Base-by-base conservation (phyloP, 1,140 invertebrate species). In the Drosophila baimaii region DNA sequence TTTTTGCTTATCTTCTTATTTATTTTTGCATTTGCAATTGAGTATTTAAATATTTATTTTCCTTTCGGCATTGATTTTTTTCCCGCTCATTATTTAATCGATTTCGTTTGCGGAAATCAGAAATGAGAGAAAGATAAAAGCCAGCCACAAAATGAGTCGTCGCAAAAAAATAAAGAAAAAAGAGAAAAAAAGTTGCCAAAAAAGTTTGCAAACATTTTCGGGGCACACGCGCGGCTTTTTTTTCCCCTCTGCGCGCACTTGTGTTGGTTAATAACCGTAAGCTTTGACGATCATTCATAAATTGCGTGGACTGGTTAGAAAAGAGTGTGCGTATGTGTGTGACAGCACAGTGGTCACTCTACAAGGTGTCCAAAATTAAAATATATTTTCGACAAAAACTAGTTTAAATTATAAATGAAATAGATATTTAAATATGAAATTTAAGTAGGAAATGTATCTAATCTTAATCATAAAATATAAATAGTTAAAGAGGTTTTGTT, bases 231-330 rank as follows among this genome's bases (percentile, higher is more conserved):
- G 73, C 74, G 39, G 19, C 13, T 39, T 21, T 31, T 19, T 52
- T 33, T 62, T 13, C 6, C 15, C 15, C 15, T 35, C 15, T 12
- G 33, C 35, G 13, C 44, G 75, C 74, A 43, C 79, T 79, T 85
- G 79, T 86, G 39, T 88, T 79, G 66, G 83, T 88, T 88, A 80
- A 89, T 77, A 77, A 81, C 79, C 83, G 58, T 83, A 79, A 77
- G 80, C 83, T 77, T 70, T 63, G 72, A 39, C 72, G 84, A 88
- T 88, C 83, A 89, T 88, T 88, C 84, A 88, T 88, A 88, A 88
- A 88, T 77, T 88, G 80, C 68, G 63, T 89, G 83, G 74, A 86
- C 75, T 88, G 70, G 62, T 80, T 56, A 57, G 64, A 66, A 63
- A 46, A 35, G 39, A 41, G 37, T 46, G 37, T 44, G 41, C 41